These are phyloP conservation scores for Nannobrachium achirus DNA, from an alignment of 2,113 vertebrate genomes.

Conservation along the genomic window DNA sequence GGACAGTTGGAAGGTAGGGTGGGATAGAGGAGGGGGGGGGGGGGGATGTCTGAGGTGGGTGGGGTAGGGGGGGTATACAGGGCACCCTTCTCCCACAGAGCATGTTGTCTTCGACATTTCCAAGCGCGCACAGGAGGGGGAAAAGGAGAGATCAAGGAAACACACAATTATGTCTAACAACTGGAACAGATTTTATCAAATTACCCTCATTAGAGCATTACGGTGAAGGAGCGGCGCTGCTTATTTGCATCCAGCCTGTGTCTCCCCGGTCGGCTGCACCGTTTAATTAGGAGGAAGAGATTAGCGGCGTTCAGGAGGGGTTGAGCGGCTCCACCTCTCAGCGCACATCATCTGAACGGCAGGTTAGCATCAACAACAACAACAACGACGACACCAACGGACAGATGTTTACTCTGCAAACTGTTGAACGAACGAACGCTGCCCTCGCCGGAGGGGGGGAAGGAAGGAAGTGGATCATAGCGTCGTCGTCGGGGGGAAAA, in stretches of 20 bases:
- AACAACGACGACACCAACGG: slow-evolving; percentile 63
- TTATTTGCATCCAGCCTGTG: slow-evolving; percentile 92
- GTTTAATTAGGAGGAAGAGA: slow-evolving; percentile 97
- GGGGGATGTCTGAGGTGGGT: neutral
- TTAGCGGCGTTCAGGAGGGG: slow-evolving; percentile 93
- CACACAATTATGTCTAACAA: slow-evolving; percentile 90
- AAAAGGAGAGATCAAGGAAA: slow-evolving; percentile 79
- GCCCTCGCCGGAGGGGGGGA: no score
- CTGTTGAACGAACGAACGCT: slow-evolving; percentile 85
- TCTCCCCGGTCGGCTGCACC: slow-evolving; percentile 94
- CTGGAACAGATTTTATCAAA: slow-evolving; percentile 94
- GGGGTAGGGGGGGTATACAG: no score
- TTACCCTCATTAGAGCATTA: slow-evolving; percentile 96
- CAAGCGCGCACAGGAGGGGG: slow-evolving; percentile 44
- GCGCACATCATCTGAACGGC: slow-evolving; percentile 87
- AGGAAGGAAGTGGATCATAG: no score
- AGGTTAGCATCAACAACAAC: slow-evolving; percentile 86
- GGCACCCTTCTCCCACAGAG: slow-evolving; percentile 2
- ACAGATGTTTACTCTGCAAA: slow-evolving; percentile 90
- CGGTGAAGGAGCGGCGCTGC: slow-evolving; percentile 84
- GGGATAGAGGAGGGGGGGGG: no score
- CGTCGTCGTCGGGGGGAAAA: no score
- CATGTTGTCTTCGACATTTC: slow-evolving; percentile 27
- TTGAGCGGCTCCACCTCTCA: slow-evolving; percentile 94
- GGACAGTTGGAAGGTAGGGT: slow-evolving; percentile 3